Base-by-base conservation (phyloP, 2,113 vertebrate species). In the Heliornis fulica region DNA sequence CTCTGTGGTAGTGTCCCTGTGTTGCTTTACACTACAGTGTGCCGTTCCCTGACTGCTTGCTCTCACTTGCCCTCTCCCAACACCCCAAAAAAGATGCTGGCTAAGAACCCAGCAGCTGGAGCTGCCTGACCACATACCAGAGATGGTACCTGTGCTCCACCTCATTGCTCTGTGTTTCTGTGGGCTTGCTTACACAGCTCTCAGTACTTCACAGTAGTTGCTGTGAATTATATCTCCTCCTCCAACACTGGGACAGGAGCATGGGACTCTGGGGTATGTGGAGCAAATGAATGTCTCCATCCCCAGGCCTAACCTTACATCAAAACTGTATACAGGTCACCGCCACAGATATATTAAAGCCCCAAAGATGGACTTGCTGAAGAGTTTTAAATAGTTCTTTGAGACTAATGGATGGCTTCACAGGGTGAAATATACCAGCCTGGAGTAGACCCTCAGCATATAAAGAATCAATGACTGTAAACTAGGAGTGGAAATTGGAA, bases 381-480 rank as follows among this genome's bases (percentile, higher is more conserved):
- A 78, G 94, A 95, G 46, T 68, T 92, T 92, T 93, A 96, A 94
- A 84, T 26, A 87, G 80, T 0, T 0, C 51, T 92, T 93, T 88
- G 85, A 93, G 68, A 81, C 68, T 95, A 95, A 95, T 93, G 85
- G 92, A 81, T 88, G 92, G 48, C 60, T 94, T 96, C 92, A 86
- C 60, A 86, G 85, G 76, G 79, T 87, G 94, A 93, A 93, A 94
- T 86, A 82, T 95, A 90, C 54, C 92, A 94, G 71, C 79, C 83
- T 83, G 32, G 43, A 96, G 93, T 41, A 86, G 95, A 86, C 83
- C 63, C 82, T 90, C 92, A 59, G 90, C 78, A 64, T 90, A 90
- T 92, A 95, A 91, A 92, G 96, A 97, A 95, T 96, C 96, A 97
- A 92, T 96, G 93, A 96, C 96, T 96, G 93, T 96, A 96, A 96